Conservation (phyloP, 1,140 invertebrate species). For the Leptonema lineaticorne region DNA sequence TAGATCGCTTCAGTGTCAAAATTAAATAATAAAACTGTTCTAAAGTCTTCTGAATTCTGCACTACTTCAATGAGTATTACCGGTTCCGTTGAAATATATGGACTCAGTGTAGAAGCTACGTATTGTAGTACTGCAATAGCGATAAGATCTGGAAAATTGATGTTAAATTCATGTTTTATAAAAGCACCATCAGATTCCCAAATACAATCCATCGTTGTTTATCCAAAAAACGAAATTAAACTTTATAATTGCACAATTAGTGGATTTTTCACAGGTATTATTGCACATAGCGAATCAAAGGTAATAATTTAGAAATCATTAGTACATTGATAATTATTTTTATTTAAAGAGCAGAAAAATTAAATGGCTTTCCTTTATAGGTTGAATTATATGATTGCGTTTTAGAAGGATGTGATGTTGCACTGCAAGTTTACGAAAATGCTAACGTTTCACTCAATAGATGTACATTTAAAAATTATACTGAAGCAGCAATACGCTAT, state of each 20-base stretch:
- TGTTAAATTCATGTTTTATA: not conserved
- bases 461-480: conserved; percentile 26
- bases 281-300: conserved; percentile 29
- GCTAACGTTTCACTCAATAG: conserved; percentile 16
- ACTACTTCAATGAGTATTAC: conserved; percentile 22
- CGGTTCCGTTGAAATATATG: not conserved
- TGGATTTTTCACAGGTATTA: conserved; percentile 36
- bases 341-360: not conserved
- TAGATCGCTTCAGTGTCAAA: conserved; percentile 23
- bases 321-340: not conserved
- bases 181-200: not conserved
- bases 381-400: conserved; percentile 31
- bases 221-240: not conserved
- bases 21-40: not conserved
- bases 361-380: too few relatives aligned
- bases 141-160: conserved; percentile 7
- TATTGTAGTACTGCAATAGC: conserved; percentile 30
- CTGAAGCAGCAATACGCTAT: conserved; percentile 32
- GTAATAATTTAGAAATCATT: conserved; percentile 8
- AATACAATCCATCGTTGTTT: conserved; percentile 25
- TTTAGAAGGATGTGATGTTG: conserved; percentile 30
- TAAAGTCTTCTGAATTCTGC: conserved; percentile 22
- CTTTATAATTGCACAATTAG: conserved; percentile 21
- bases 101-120: conserved; percentile 1
- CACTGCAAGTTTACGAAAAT: conserved; percentile 30